These are phyloP conservation scores for Acanthis flammea DNA, from an alignment of 2,797 vertebrate species.

Conservation along the genomic window DNA sequence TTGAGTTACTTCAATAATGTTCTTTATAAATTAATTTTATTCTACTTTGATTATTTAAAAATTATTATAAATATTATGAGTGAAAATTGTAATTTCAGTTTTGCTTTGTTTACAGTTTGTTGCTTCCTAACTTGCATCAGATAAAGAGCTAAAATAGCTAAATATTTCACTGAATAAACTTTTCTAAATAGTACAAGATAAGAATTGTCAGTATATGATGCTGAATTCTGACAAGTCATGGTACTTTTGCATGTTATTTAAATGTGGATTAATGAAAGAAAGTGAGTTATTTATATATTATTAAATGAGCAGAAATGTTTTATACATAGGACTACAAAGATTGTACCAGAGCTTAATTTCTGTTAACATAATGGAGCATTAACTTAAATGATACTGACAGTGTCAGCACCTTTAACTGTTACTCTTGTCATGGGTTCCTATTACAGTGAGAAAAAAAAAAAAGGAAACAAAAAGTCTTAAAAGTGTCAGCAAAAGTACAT, in stretches of 20 bases:
- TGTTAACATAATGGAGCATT: neutral
- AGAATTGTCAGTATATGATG: neutral
- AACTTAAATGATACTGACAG: neutral
- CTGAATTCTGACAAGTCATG: neutral
- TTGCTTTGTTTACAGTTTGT: neutral
- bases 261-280: neutral
- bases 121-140: neutral
- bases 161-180: neutral
- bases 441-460: neutral
- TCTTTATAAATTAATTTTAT: neutral
- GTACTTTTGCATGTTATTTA: neutral
- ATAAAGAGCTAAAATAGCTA: neutral
- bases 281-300: neutral
- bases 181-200: neutral
- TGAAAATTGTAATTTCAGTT: neutral
- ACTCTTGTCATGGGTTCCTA: fast-evolving
- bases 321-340: neutral
- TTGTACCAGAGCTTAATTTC: neutral
- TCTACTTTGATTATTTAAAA: neutral
- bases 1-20: neutral
- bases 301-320: neutral
- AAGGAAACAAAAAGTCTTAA: constrained; percentile 27
- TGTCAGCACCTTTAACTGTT: neutral
- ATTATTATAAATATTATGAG: neutral
- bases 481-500: neutral